A percentile compares a stretch with the other conserved stretches of the same genome.
Conservation (phyloP, 1,140 invertebrate species). For the Diachasma alloeum region DNA sequence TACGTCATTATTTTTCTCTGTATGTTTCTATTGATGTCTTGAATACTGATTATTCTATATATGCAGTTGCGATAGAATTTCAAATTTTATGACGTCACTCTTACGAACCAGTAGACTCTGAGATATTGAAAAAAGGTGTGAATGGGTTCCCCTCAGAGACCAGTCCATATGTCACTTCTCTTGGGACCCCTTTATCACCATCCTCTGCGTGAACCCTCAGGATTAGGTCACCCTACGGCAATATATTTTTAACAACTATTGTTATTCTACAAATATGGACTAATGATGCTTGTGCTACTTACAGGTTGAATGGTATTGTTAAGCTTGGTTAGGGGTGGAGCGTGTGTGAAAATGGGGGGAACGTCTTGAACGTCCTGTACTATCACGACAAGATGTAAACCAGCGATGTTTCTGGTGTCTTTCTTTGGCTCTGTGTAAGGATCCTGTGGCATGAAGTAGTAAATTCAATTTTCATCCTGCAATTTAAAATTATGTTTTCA, state of each 20-base stretch:
- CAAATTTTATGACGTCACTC: not conserved
- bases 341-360: slow-evolving; percentile 82
- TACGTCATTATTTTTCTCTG: too few species aligned
- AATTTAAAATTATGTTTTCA: too few species aligned
- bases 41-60: too few species aligned
- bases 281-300: slow-evolving; percentile 28
- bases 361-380: slow-evolving; percentile 88
- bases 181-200: slow-evolving; percentile 84
- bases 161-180: slow-evolving; percentile 83
- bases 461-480: slow-evolving; percentile 15
- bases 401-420: slow-evolving; percentile 86
- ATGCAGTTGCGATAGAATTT: not conserved
- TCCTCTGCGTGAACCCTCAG: slow-evolving; percentile 85
- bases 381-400: slow-evolving; percentile 79
- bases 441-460: slow-evolving; percentile 68
- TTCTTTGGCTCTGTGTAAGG: slow-evolving; percentile 81
- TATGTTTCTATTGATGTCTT: too few species aligned
- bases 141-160: slow-evolving; percentile 85
- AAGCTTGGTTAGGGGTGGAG: slow-evolving; percentile 79
- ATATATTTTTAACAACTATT: not conserved
- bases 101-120: slow-evolving; percentile 77
- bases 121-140: slow-evolving; percentile 83
- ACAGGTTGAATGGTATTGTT: slow-evolving; percentile 59
- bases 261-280: slow-evolving; percentile 7
- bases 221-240: slow-evolving; percentile 68